Percentiles rank a stretch among this genome's conserved stretches.
Evolutionary conservation across 2,888 invertebrate genomes (phyloP).

Genomic region (Masnerella sp.): DNA sequence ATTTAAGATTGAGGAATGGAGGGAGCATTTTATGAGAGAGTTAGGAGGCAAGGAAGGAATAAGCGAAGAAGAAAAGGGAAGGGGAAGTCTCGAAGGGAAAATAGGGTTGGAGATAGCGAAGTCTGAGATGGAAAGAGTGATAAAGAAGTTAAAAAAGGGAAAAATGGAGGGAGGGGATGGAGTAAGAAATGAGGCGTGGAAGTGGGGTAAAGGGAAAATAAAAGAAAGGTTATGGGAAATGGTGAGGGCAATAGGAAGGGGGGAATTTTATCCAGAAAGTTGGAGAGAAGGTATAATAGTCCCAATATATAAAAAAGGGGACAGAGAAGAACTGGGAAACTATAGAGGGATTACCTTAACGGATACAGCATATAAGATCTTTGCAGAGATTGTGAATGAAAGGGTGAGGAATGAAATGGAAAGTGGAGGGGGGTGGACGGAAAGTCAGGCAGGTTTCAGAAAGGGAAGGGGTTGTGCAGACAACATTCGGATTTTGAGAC

Average conservation of each 20-base stretch:
- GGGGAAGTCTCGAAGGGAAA: too few species aligned
- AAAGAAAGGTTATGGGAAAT: background rate
- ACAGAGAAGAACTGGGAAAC: too few species aligned
- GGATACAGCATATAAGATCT: too few species aligned
- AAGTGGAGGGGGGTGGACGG: too few species aligned
- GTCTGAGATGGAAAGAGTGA: slow-evolving; percentile 1
- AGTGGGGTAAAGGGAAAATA: background rate
- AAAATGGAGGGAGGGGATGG: background rate
- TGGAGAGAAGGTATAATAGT: background rate
- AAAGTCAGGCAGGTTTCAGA: too few species aligned
- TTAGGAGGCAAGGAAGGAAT: background rate
- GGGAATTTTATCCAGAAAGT: background rate
- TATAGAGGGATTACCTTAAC: too few species aligned
- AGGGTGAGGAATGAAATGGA: too few species aligned
- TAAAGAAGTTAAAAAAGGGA: background rate
- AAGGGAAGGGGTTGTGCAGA: too few species aligned
- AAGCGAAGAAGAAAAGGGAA: background rate
- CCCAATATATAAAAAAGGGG: too few species aligned
- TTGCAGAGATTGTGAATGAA: too few species aligned
- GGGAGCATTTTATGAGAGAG: slow-evolving; percentile 4
- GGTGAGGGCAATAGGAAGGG: background rate
- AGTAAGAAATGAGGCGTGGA: background rate
- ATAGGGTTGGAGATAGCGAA: background rate
- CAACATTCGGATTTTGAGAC: too few species aligned
- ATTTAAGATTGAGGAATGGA: slow-evolving; percentile 9